phyloP scores from a whole-genome alignment of 2,888 invertebrate genomes.

The Carcina quercana region DNA sequence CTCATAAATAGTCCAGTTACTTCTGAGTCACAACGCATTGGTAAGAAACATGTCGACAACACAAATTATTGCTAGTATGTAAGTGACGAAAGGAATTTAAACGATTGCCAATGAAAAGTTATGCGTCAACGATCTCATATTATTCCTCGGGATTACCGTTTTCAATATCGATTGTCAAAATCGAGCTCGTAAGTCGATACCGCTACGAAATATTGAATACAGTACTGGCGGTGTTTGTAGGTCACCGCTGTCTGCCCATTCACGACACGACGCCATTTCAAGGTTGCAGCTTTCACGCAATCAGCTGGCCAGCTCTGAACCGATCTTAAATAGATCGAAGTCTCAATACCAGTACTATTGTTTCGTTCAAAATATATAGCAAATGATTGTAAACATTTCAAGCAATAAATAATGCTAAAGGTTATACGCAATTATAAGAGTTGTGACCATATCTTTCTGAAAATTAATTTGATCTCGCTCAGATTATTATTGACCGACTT shows the following conservation, averaged over 20 bases:
- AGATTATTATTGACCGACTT: no score
- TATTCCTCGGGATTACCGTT: no score
- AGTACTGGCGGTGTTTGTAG: constrained; percentile 46
- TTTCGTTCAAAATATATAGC: neutral
- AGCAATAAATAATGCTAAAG: neutral
- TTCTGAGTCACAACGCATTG: no score
- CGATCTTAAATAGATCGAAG: neutral
- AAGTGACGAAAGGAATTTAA: no score
- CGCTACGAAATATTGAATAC: constrained; percentile 35
- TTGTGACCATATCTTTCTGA: neutral
- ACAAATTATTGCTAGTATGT: no score
- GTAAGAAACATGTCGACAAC: no score
- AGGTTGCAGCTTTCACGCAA: constrained; percentile 57
- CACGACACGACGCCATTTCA: constrained; percentile 43
- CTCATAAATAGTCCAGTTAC: no score
- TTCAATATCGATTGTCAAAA: no score
- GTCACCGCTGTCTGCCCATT: constrained; percentile 43
- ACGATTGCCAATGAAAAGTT: no score
- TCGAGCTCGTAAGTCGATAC: constrained; percentile 17
- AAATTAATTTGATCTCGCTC: neutral
- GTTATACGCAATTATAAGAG: neutral
- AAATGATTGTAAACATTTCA: neutral
- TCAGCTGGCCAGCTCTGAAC: constrained; percentile 12
- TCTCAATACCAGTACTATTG: neutral
- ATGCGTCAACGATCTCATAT: no score